These are phyloP conservation scores for Pyrrhosoma nymphula DNA, from an alignment of 2,888 invertebrate species.

Conservation along the genomic window DNA sequence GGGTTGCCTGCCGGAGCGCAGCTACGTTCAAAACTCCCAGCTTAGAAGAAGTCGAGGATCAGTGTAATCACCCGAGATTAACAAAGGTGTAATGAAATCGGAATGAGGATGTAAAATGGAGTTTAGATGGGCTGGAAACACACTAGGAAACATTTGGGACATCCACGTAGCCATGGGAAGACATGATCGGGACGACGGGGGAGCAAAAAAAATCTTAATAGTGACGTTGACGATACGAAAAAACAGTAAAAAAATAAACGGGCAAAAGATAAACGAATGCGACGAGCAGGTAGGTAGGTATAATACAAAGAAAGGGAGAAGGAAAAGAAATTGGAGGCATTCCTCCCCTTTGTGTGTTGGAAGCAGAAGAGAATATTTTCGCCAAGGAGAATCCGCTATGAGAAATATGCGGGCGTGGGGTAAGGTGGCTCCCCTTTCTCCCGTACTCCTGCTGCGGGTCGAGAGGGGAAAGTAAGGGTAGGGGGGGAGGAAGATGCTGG, in stretches of 20 bases:
- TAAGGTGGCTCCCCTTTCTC: background rate
- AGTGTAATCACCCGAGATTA: background rate
- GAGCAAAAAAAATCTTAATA: background rate
- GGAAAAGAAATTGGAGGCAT: background rate
- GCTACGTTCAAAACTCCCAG: background rate
- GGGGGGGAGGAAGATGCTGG: background rate
- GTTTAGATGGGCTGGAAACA: background rate
- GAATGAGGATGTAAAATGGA: background rate
- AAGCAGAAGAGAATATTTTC: slow-evolving; percentile 48
- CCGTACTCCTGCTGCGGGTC: too few relatives aligned
- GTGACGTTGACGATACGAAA: background rate
- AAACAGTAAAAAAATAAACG: background rate
- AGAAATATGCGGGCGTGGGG: slow-evolving; percentile 43
- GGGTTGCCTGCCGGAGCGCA: background rate
- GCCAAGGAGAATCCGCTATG: background rate
- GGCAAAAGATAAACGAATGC: background rate
- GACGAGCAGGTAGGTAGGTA: background rate
- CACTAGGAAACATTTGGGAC: background rate
- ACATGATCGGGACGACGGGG: background rate
- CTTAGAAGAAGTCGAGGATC: background rate
- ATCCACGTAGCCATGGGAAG: background rate
- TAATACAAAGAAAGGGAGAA: too few relatives aligned
- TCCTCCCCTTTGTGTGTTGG: slow-evolving; percentile 25
- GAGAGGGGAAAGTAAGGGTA: too few relatives aligned
- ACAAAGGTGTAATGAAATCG: background rate